phyloP scores from a whole-genome alignment of 2,113 vertebrate genomes.

The Syrrhaptes paradoxus region DNA sequence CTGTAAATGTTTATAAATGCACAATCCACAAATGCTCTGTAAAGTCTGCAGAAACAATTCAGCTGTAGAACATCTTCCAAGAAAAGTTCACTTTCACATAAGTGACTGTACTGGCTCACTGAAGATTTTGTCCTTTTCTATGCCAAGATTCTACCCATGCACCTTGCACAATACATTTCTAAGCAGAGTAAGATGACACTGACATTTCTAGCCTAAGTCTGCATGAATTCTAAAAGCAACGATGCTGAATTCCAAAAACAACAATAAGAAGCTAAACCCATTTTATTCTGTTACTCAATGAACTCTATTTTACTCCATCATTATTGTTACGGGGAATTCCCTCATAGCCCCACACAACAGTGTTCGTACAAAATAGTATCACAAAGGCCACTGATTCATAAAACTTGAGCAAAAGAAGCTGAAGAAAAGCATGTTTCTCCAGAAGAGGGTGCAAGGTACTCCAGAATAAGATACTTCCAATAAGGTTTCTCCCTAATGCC shows the following conservation, averaged over 20 bases:
- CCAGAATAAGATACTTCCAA: not conserved
- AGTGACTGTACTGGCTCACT: not conserved
- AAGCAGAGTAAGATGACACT: not conserved
- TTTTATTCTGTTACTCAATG: not conserved
- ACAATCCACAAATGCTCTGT: not conserved
- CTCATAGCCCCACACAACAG: not conserved
- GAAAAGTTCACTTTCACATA: not conserved
- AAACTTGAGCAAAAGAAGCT: not conserved
- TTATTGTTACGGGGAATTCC: not conserved
- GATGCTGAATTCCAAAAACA: not conserved
- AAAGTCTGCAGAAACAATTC: not conserved
- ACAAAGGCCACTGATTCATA: not conserved
- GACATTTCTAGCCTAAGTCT: not conserved
- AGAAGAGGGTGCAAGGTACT: not conserved
- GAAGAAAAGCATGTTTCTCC: not conserved
- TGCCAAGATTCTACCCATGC: not conserved
- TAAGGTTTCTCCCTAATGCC: not conserved
- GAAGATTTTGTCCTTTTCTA: not conserved
- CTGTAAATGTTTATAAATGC: not conserved
- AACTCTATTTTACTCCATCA: not conserved
- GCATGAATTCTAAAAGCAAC: not conserved
- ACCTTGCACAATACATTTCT: not conserved
- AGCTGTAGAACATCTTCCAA: not conserved
- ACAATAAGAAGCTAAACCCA: not conserved
- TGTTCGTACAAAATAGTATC: not conserved